Evolutionary conservation across 2,113 vertebrate species (phyloP), one percentile per base, ranked within the genome.

Genomic region (Acrocephalus arundinaceus): DNA sequence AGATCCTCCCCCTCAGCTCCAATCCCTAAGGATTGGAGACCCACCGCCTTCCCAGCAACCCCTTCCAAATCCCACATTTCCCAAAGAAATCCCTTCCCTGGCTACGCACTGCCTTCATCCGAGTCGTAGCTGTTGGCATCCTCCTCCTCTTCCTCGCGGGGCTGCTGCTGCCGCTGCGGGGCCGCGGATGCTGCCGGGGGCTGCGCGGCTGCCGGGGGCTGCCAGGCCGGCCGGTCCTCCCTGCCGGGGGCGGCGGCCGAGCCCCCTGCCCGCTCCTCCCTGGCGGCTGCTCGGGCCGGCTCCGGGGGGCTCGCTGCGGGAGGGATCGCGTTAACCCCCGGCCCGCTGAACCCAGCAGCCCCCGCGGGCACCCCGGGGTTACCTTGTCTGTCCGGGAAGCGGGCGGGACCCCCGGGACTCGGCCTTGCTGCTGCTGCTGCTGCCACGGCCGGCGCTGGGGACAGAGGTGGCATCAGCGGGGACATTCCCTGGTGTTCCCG

Each of bases 91-190:
- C 10, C 30, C 54, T 23, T 41, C 27, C 22, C 4, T 0, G 0
- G 21, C 4, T 35, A 98, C 99, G 15, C 97, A 99, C 99, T 99
- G 94, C 99, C 98, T 98, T 99, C 99, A 77, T 99, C 99, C 0
- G 99, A 99, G 90, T 99, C 99, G 2, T 99, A 99, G 98, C 99
- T 99, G 93, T 99, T 99, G 93, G 98, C 98, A 2, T 98, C 98
- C 7, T 99, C 99, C 20, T 99, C 99, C 12, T 99, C 98, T 2
- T 98, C 98, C 2, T 98, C 97, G 5, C 79, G 97, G 10, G 96
- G 98, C 1, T 95, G 97, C 76, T 73, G 97, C 76, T 73, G 98
- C 71, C 98, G 98, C 31, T 96, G 95, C 2, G 97, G 92, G 9
- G 98, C 93, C 1, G 77, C 51, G 3, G 97, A 21, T 0, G 85